These are phyloP conservation scores for Ceratitis capitata DNA, from an alignment of 1,140 invertebrate genomes.

Conservation along the genomic window DNA sequence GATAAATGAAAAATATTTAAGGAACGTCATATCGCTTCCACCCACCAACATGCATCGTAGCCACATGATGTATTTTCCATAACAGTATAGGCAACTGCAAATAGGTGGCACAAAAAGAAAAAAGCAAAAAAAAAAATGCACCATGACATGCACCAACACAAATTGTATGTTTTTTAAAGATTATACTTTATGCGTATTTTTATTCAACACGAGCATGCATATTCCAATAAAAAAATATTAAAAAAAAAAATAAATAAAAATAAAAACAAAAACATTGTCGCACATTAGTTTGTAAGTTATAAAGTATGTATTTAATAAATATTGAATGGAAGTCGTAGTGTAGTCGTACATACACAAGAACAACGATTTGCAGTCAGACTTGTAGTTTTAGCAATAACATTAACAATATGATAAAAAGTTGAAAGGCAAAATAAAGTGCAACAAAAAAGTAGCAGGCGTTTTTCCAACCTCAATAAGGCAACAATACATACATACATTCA, in stretches of 20 bases:
- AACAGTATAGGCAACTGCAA: too few relatives aligned
- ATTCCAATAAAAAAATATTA: neutral
- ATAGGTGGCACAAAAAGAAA: neutral
- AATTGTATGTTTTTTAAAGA: neutral
- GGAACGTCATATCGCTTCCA: too few relatives aligned
- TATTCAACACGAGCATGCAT: neutral
- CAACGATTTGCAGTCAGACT: constrained; percentile 43
- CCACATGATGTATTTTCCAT: neutral
- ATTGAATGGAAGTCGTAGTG: neutral
- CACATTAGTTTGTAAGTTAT: constrained; percentile 8
- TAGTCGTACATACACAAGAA: constrained; percentile 20
- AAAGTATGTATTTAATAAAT: constrained; percentile 11
- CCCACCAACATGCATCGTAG: neutral
- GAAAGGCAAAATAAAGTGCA: neutral
- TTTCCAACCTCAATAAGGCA: neutral
- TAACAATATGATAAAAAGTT: neutral
- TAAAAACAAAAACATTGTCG: neutral
- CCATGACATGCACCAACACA: neutral
- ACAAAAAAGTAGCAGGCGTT: neutral
- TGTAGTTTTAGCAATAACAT: constrained; percentile 40
- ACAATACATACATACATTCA: neutral
- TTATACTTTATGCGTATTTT: neutral
- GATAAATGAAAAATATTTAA: neutral
- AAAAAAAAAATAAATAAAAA: neutral
- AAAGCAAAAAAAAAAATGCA: neutral